phyloP scores from a whole-genome alignment of 2,888 invertebrate species.

The Rhaphigaster nebulosa region DNA sequence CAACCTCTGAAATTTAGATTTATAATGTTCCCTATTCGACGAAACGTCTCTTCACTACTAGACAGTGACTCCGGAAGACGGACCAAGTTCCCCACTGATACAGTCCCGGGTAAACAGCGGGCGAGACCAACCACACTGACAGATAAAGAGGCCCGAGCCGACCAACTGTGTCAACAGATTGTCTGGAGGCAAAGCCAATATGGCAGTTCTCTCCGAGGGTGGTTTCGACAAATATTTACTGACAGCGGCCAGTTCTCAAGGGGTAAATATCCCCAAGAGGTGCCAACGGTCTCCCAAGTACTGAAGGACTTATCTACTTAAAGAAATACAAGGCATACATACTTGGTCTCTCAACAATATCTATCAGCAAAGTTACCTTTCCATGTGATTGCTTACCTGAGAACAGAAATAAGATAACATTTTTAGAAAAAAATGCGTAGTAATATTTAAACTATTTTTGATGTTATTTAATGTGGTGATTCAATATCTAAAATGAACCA shows the following conservation, averaged over 20 bases:
- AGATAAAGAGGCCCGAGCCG: neutral
- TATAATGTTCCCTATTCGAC: neutral
- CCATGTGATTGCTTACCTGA: neutral
- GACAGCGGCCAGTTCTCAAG: neutral
- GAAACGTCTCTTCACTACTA: neutral
- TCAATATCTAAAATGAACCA: too few relatives aligned
- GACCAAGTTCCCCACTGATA: neutral
- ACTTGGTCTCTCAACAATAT: neutral
- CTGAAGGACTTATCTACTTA: neutral
- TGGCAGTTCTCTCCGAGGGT: neutral
- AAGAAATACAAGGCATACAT: neutral
- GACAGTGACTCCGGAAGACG: neutral
- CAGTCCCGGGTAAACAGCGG: neutral
- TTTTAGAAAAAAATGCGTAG: too few relatives aligned
- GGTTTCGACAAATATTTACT: constrained; percentile 16
- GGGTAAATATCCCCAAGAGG: constrained; percentile 13
- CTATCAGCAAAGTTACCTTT: neutral
- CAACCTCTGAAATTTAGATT: neutral
- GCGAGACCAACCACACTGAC: neutral
- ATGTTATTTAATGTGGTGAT: too few relatives aligned
- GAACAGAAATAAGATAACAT: neutral
- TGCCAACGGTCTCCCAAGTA: neutral
- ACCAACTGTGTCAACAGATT: constrained; percentile 48
- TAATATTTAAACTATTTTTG: too few relatives aligned
- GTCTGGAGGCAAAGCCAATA: neutral